Percentiles rank a stretch among this genome's conserved stretches.
Conservation (phyloP, 2,797 vertebrate genomes). For the Adrianichthys oophorus region DNA sequence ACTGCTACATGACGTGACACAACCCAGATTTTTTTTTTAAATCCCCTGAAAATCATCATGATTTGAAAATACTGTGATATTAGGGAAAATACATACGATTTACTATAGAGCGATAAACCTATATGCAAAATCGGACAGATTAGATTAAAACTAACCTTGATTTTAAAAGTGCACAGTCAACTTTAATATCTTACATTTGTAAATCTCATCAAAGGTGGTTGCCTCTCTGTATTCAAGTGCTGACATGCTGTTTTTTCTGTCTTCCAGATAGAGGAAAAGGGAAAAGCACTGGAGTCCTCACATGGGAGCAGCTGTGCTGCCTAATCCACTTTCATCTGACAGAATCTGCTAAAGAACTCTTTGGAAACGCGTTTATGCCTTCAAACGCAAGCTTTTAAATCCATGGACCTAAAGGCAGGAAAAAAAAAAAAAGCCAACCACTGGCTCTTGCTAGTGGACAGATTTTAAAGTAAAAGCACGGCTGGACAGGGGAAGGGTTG, state of each 20-base stretch:
- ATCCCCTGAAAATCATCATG: no score
- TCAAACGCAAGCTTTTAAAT: conserved; percentile 49
- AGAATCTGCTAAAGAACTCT: conserved; percentile 42
- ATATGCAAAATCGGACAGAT: no score
- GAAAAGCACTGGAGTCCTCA: conserved; percentile 24
- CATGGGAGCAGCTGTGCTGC: conserved; percentile 42
- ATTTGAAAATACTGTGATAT: no score
- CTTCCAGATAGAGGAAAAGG: conserved; percentile 44
- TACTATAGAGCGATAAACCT: no score
- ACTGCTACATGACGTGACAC: no score
- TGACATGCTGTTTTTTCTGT: conserved; percentile 47
- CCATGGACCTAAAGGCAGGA: conserved; percentile 54
- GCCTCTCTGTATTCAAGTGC: conserved; percentile 11
- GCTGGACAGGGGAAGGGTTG: conserved; percentile 50
- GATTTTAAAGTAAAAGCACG: conserved; percentile 49
- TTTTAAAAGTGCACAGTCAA: no score
- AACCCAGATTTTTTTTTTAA: no score
- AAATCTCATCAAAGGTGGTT: conserved; percentile 3
- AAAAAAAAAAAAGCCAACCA: conserved; percentile 39
- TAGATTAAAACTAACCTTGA: no score
- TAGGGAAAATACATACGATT: no score
- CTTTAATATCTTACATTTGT: neutral
- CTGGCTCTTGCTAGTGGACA: conserved; percentile 41
- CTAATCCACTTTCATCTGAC: conserved; percentile 34
- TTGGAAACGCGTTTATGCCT: conserved; percentile 53